phyloP scores from a whole-genome alignment of 2,888 invertebrate species.

The Ischnura elegans region DNA sequence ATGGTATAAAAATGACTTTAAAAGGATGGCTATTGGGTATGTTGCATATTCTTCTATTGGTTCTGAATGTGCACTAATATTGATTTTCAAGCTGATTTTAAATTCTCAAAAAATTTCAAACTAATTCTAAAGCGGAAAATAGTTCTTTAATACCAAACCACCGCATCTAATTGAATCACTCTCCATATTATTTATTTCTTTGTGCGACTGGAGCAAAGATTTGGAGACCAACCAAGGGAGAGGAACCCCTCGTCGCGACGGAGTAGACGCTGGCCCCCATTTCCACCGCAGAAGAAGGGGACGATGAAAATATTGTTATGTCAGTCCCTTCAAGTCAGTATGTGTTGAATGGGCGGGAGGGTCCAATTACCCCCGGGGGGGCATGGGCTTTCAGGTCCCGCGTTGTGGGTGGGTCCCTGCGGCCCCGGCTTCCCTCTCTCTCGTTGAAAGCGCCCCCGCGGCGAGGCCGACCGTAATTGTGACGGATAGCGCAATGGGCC shows the following conservation, averaged over 20 bases:
- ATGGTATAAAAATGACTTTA: too few species aligned
- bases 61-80: too few species aligned
- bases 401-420: neutral
- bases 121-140: too few species aligned
- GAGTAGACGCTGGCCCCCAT: neutral
- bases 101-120: too few species aligned
- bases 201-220: too few species aligned
- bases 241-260: neutral
- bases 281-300: neutral
- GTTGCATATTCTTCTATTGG: too few species aligned
- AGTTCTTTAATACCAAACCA: too few species aligned
- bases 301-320: neutral
- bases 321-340: neutral
- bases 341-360: neutral
- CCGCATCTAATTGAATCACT: too few species aligned
- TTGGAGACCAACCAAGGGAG: neutral
- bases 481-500: neutral
- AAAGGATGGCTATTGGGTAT: too few species aligned
- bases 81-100: too few species aligned
- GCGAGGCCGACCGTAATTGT: neutral
- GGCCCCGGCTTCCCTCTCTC: neutral
- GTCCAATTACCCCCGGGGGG: neutral
- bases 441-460: constrained; percentile 1
- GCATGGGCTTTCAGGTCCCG: neutral
- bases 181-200: too few species aligned